A percentile compares a stretch with the other conserved stretches of the same genome.
Evolutionary conservation across 2,888 invertebrate genomes (phyloP).

Genomic region (Malacosoma neustria): DNA sequence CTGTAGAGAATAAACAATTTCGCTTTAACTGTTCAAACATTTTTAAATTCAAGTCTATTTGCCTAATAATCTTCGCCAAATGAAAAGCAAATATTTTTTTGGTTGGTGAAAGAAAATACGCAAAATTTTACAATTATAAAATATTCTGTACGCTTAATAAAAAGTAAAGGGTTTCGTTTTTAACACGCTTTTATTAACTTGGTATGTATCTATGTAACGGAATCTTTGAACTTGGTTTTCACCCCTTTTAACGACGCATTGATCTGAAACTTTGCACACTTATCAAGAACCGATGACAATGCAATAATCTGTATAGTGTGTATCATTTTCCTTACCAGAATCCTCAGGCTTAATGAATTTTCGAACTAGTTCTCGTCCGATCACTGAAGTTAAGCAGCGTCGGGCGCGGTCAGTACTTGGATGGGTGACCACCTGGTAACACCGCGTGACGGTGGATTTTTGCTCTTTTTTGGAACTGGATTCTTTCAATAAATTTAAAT

Average conservation of each 20-base stretch:
- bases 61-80: not conserved
- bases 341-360: too few relatives aligned
- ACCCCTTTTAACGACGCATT: too few relatives aligned
- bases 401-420: conserved; percentile 68
- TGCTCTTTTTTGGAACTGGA: too few relatives aligned
- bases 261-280: too few relatives aligned
- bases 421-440: conserved; percentile 67
- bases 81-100: not conserved
- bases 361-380: conserved; percentile 9
- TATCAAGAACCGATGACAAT: too few relatives aligned
- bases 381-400: conserved; percentile 68
- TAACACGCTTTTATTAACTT: too few relatives aligned
- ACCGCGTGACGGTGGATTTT: conserved; percentile 53
- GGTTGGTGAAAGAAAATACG: not conserved
- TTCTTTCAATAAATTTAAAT: too few relatives aligned
- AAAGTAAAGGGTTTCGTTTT: not conserved
- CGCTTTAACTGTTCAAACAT: not conserved
- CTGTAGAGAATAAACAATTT: too few relatives aligned
- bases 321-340: too few relatives aligned
- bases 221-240: too few relatives aligned
- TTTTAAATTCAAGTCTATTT: not conserved
- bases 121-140: not conserved
- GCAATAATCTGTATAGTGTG: too few relatives aligned
- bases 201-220: too few relatives aligned
- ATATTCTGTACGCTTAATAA: not conserved